Conservation (phyloP, 1,140 invertebrate genomes). For the Orchestia grillus region DNA sequence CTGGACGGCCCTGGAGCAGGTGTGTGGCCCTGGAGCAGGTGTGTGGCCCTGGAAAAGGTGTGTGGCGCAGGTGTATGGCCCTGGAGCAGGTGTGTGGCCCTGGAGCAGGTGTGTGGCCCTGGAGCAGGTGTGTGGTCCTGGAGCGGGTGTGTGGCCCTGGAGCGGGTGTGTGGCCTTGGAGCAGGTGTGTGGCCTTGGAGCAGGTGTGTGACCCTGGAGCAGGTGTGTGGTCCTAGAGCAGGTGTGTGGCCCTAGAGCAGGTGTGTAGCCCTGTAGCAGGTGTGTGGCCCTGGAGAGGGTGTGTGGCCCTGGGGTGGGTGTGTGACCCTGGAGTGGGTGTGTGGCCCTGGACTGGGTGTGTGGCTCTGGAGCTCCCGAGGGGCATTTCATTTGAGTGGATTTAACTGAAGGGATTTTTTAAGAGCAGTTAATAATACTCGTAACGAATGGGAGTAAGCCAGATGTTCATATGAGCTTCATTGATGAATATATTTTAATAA, state of each 20-base stretch:
- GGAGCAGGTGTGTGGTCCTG: not conserved
- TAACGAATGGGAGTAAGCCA: too few relatives aligned
- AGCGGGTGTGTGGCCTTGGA: not conserved
- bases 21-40: not conserved
- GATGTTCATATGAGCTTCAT: too few relatives aligned
- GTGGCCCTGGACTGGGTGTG: too few relatives aligned
- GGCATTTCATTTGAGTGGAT: too few relatives aligned
- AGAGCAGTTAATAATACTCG: too few relatives aligned
- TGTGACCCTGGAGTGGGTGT: too few relatives aligned
- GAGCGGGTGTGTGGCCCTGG: not conserved
- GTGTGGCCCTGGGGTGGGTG: too few relatives aligned
- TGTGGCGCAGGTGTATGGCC: not conserved
- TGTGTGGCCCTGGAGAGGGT: too few relatives aligned
- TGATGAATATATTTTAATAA: too few relatives aligned
- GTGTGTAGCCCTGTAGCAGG: too few relatives aligned
- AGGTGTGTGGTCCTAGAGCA: not conserved
- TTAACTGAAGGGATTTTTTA: too few relatives aligned
- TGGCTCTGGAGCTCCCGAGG: too few relatives aligned
- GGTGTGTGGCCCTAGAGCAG: not conserved
- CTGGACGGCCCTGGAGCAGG: constrained; percentile 55
- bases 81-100: not conserved
- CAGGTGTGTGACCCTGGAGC: not conserved
- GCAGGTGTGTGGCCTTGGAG: not conserved
- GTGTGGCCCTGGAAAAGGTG: not conserved
- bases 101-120: not conserved